Evolutionary conservation across 2,113 vertebrate genomes (phyloP), one percentile per base, ranked within the genome.

Genomic region (Cyrtonyx montezumae): DNA sequence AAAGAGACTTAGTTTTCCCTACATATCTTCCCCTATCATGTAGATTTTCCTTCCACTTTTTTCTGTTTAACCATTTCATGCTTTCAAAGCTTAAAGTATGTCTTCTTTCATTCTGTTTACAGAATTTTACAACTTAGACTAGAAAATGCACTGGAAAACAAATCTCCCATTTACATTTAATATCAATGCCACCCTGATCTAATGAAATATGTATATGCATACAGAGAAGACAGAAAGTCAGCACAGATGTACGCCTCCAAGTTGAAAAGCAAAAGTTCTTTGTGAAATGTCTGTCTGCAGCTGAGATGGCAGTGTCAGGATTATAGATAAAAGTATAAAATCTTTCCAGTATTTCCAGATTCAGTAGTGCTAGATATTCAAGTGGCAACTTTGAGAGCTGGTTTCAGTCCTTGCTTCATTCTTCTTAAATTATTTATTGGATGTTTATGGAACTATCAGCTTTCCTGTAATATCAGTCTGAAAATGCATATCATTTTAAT

Each of bases 101-200:
- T 58, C 70, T 90, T 92, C 17, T 95, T 94, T 91, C 75, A 79
- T 73, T 95, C 77, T 95, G 67, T 86, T 94, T 79, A 70, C 76
- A 43, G 22, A 76, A 34, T 74, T 94, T 37, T 84, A 42, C 56
- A 49, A 26, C 56, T 95, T 71, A 83, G n/a, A 91, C 36, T 7
- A 85, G 62, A 46, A 76, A 69, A 79, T 79, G 10, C 81, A 90
- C 90, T 45, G 79, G 61, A 94, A 94, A 91, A 91, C 8, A 67
- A 94, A 90, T 11, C 30, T 93, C 51, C 62, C 51, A 86, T 85
- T 95, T 88, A 78, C 25, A 82, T 94, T 95, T 91, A 90, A 85
- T 82, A 91, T 70, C 37, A 96, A 2, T 63, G 49, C 45, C 92
- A 6, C 13, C 9, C 21, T 87, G 23, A 75, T 87, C 32, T 91